Percentiles rank a stretch among this genome's conserved stretches.
Conservation (phyloP, 1,140 invertebrate genomes). For the Pissodes strobi region DNA sequence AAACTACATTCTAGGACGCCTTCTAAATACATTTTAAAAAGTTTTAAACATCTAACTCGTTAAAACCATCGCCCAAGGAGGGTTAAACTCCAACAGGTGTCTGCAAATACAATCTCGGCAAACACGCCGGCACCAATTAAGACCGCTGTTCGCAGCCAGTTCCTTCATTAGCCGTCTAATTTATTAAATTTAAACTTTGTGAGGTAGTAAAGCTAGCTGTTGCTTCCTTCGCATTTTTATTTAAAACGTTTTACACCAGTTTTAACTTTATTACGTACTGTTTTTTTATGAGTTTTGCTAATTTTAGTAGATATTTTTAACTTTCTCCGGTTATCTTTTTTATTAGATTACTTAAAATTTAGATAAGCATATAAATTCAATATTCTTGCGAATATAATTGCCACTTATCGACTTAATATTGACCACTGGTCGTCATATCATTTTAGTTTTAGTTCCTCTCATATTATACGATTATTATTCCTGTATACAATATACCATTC, state of each 20-base stretch:
- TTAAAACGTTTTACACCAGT: slow-evolving; percentile 17
- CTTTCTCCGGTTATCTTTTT: no score
- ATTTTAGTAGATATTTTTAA: no score
- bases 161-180: slow-evolving; percentile 33
- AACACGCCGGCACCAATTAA: slow-evolving; percentile 30
- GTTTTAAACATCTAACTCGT: not conserved
- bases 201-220: slow-evolving; percentile 30
- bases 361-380: no score
- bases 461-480: no score
- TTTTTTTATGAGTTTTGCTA: no score
- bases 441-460: no score
- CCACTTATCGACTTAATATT: no score
- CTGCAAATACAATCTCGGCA: slow-evolving; percentile 30
- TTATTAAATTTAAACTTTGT: slow-evolving; percentile 35
- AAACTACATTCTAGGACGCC: no score
- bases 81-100: slow-evolving; percentile 22
- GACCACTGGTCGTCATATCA: no score
- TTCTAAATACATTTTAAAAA: slow-evolving; percentile 63
- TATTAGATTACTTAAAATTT: no score
- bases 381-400: no score
- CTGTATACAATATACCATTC: no score
- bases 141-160: slow-evolving; percentile 31
- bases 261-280: slow-evolving; percentile 16
- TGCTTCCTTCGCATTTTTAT: slow-evolving; percentile 24
- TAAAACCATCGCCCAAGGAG: not conserved